Percentiles rank a stretch among this genome's conserved stretches.
These are phyloP conservation scores for Meleagris gallopavo DNA, from an alignment of 2,113 vertebrate species.

Conservation along the genomic window DNA sequence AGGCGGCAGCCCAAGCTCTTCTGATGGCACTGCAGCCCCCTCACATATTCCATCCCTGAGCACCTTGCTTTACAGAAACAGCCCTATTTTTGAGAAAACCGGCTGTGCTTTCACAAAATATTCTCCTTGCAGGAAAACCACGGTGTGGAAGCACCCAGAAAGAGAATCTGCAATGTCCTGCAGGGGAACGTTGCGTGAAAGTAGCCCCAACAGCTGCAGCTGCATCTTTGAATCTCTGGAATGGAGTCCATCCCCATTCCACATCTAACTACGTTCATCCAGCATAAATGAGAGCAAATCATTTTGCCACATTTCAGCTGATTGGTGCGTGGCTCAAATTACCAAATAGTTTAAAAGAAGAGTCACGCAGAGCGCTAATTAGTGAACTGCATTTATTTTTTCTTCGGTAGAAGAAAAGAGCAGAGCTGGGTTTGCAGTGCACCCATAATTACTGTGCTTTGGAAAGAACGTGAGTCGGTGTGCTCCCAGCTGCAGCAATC, in stretches of 20 bases:
- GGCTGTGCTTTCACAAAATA: not conserved
- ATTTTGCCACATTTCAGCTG: slow-evolving; percentile 34
- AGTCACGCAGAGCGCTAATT: slow-evolving; percentile 9
- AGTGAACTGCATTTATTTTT: slow-evolving; percentile 4
- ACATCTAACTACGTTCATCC: not conserved
- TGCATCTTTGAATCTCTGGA: not conserved
- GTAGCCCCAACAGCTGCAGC: not conserved
- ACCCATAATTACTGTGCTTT: not conserved
- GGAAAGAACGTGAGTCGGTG: not conserved
- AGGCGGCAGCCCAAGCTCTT: not conserved
- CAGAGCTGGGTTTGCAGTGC: not conserved
- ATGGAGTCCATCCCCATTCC: not conserved
- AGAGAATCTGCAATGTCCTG: not conserved
- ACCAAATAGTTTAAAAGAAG: slow-evolving; percentile 36
- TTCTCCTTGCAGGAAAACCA: not conserved
- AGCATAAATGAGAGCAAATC: slow-evolving; percentile 47
- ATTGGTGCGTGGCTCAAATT: slow-evolving; percentile 33
- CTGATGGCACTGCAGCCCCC: not conserved
- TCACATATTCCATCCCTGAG: not conserved
- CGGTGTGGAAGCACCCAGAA: not conserved
- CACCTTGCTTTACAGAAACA: not conserved
- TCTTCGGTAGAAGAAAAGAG: not conserved
- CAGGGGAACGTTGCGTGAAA: not conserved
- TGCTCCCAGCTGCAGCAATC: no score
- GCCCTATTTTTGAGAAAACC: not conserved